Evolutionary conservation across 2,888 invertebrate species (phyloP), one percentile per base, ranked within the genome.

Genomic region (Thereva unica): DNA sequence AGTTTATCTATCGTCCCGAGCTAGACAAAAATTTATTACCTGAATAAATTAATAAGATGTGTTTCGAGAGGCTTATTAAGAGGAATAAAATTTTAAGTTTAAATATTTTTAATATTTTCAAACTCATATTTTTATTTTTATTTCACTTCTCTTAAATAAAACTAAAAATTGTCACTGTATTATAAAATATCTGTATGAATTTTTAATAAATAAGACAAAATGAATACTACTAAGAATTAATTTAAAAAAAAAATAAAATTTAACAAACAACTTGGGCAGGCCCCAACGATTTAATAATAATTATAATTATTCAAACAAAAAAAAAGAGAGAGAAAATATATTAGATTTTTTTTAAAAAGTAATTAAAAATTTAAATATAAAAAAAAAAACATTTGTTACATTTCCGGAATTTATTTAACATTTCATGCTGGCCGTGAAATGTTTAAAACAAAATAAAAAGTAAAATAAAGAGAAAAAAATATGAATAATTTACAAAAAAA

Each of bases 191-290:
- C 50, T 52, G 37, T 52, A 40, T 63, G 52, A 52, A 10, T 63
- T 34, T 52, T 52, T 12, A 63, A 12, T 63, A 54, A 63, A 63
- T 49, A 50, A 35, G 50, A 64, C 65, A 61, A 69, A 70, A 64
- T 64, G 66, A 65, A 59, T 69, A 68, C 63, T 65, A 66, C 61
- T 67, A 66, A 57, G 8, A 54, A 63, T 12, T 44, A 34, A 42
- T 56, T 59, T 37, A 42, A 8, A 67, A 42, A 66, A 52, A 38
- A 61, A 53, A 9, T 54, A 64, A 9, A 38, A 53, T 45, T 44
- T 47, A 55, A 55, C 34, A 69, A 70, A 67, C 59, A 64, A 71
- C 68, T 69, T 73, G 72, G 72, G 73, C 73, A 66, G 73, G 72
- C 69, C 69, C 73, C 71, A 69, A 69, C 70, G 23, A 69, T 53